Evolutionary conservation across 2,888 invertebrate genomes (phyloP).

Genomic region (Drosophila fulvimacula): DNA sequence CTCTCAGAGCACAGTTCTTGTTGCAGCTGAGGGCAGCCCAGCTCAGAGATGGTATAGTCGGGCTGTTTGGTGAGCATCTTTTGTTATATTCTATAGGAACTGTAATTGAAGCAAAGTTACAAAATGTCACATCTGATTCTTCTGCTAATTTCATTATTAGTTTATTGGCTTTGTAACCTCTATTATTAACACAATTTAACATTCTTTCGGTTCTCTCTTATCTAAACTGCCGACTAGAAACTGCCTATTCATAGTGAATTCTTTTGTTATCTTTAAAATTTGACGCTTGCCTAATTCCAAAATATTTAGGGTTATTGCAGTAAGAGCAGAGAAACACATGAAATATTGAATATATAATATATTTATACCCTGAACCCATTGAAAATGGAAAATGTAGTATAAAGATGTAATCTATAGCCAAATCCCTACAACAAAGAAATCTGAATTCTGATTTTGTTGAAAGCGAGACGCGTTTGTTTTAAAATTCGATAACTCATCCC

Average conservation of each 20-base stretch:
- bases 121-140: too few species aligned
- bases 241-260: background rate
- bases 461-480: too few species aligned
- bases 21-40: slow-evolving; percentile 76
- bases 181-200: background rate
- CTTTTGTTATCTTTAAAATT: background rate
- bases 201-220: slow-evolving; percentile 6
- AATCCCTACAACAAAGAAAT: too few species aligned
- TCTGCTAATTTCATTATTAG: background rate
- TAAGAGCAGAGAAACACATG: too few species aligned
- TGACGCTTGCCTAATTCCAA: background rate
- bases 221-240: background rate
- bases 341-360: background rate
- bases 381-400: too few species aligned
- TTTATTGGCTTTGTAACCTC: background rate
- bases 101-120: slow-evolving; percentile 20
- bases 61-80: slow-evolving; percentile 72
- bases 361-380: background rate
- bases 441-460: too few species aligned
- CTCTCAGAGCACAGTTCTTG: slow-evolving; percentile 35
- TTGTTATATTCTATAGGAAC: slow-evolving; percentile 56
- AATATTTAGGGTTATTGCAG: background rate
- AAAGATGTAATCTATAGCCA: too few species aligned
- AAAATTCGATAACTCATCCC: too few species aligned
- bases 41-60: slow-evolving; percentile 81